These are phyloP conservation scores for Theodoxus fluviatilis DNA, from an alignment of 2,888 invertebrate species.

Conservation along the genomic window DNA sequence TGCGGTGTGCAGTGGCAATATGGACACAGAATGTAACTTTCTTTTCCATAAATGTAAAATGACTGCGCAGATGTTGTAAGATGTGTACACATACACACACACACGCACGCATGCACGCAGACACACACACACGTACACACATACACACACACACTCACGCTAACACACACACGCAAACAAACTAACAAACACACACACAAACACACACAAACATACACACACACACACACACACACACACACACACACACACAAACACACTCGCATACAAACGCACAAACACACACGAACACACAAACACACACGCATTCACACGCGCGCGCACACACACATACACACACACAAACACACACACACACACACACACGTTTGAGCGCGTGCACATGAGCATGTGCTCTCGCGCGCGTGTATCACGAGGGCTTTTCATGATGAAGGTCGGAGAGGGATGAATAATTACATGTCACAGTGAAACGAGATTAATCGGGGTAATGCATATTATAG, in stretches of 20 bases:
- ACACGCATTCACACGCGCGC: neutral
- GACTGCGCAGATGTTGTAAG: too few relatives aligned
- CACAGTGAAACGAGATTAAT: too few relatives aligned
- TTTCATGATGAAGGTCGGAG: too few relatives aligned
- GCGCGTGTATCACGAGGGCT: neutral
- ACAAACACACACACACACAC: conserved; percentile 15
- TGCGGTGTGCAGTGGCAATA: too few relatives aligned
- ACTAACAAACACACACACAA: neutral
- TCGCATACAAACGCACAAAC: neutral
- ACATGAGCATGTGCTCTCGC: neutral
- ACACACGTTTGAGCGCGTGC: conserved; percentile 1
- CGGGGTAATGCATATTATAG: too few relatives aligned
- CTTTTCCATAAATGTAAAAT: too few relatives aligned
- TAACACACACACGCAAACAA: neutral
- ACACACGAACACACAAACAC: conserved; percentile 16
- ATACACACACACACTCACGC: conserved; percentile 8
- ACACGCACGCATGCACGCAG: neutral
- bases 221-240: neutral
- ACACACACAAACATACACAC: neutral
- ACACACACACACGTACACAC: neutral
- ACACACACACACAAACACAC: neutral
- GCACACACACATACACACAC: neutral
- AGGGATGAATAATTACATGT: too few relatives aligned
- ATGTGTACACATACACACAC: conserved; percentile 1
- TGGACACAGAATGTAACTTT: too few relatives aligned